Conservation (phyloP, 1,140 invertebrate species). For the Polypedilum vanderplanki region DNA sequence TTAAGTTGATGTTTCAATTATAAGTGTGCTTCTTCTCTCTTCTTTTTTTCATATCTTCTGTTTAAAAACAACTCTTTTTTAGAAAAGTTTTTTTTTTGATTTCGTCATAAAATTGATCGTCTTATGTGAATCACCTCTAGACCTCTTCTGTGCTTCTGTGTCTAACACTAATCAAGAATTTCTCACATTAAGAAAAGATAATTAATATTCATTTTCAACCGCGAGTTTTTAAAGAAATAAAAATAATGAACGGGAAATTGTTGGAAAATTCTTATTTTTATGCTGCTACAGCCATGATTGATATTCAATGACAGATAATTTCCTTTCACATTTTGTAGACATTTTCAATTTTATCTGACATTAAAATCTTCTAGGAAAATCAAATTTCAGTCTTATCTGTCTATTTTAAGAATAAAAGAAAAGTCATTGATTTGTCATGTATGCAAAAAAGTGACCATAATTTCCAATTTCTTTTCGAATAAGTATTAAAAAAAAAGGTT, state of each 20-base stretch:
- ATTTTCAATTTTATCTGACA: constrained; percentile 10
- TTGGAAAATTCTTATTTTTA: neutral
- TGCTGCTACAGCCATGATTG: neutral
- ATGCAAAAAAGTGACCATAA: no score
- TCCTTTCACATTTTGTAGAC: constrained; percentile 3
- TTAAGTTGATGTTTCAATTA: constrained; percentile 19
- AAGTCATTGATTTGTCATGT: no score
- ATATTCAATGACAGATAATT: constrained; percentile 27
- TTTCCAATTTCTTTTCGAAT: no score
- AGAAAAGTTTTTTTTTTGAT: neutral
- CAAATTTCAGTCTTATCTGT: no score
- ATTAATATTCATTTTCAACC: neutral
- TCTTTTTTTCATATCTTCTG: neutral
- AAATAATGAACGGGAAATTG: constrained; percentile 9
- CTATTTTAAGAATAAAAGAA: no score
- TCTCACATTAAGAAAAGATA: neutral
- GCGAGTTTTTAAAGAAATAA: neutral
- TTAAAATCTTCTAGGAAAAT: neutral
- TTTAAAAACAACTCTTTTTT: neutral
- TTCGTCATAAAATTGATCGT: neutral
- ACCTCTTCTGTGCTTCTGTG: no score
- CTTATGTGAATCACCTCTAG: no score
- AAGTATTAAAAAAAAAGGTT: no score
- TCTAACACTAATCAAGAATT: neutral
- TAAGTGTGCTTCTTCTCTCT: constrained; percentile 4